Base-by-base conservation (phyloP, 2,797 vertebrate genomes). In the Pterois miles region DNA sequence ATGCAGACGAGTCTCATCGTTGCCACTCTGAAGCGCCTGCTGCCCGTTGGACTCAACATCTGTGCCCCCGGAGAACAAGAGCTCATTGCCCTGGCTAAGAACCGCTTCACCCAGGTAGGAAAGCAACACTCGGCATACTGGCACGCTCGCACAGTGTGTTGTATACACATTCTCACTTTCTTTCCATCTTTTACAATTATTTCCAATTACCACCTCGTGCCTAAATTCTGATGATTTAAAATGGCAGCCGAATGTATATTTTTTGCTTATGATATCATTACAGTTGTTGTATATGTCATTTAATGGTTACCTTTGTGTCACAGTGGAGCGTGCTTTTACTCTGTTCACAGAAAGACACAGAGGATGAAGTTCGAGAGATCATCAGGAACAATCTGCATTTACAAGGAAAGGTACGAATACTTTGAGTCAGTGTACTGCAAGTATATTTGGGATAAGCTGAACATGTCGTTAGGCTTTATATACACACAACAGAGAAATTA, bases 1-100 rank as follows among this genome's bases (percentile, higher is more conserved):
- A 95, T 96, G 94, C 98, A 99, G 94, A 99, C 98, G 0, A 98
- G 97, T 67, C 95, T 99, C n/a, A 98, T 99, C 1, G 98, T 99
- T 13, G 98, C 97, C 1, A 97, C 98, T 2, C 92, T 99, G 66
- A 98, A 98, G 88, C 95, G 98, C 2, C 81, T 99, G n/a, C 95
- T 99, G 69, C 98, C 98, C 57, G 95, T 99, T 4, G 98, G 98
- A 2, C 88, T 99, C 65, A 99, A 99, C 80, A 98, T 97, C 82
- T 99, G 98, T 72, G 97, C 96, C 4, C 98, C 98, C 0, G 97
- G 98, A 65, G 98, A 99, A 86, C 98, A 99, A 81, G 98, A 98
- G 72, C 96, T 99, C 29, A 98, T 99, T 23, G 92, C 96, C 0
- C 89, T 99, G 64, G 98, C 98, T 22, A 99, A 98, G 91, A 97